Conservation (phyloP, 2,888 invertebrate species). For the Clitarchus hookeri region DNA sequence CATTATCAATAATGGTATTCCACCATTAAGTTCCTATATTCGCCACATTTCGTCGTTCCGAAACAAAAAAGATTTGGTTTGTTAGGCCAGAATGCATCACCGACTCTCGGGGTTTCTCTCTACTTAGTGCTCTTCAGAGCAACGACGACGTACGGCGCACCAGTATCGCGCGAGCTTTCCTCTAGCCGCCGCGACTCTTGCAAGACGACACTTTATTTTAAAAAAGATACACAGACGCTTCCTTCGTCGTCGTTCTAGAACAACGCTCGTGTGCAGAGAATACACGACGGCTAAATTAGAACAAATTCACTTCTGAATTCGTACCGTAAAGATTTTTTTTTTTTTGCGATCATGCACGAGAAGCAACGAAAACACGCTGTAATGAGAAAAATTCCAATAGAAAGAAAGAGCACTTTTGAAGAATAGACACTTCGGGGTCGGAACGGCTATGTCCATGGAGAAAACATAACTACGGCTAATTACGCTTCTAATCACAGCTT, state of each 20-base stretch:
- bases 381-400: slow-evolving; percentile 3
- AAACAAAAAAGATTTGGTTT: slow-evolving; percentile 37
- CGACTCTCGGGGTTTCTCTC: slow-evolving; percentile 17
- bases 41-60: slow-evolving; percentile 38
- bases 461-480: slow-evolving; percentile 14
- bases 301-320: neutral
- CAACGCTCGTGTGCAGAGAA: neutral
- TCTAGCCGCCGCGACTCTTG: neutral
- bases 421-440: neutral
- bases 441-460: neutral
- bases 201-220: neutral
- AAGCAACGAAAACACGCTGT: neutral
- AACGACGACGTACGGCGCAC: neutral
- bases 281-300: neutral
- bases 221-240: no score
- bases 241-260: neutral
- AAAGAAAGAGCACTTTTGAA: slow-evolving; percentile 14
- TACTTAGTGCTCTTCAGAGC: slow-evolving; percentile 23
- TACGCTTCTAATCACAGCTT: slow-evolving; percentile 14
- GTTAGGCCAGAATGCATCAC: slow-evolving; percentile 37
- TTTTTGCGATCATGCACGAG: neutral
- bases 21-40: slow-evolving; percentile 44
- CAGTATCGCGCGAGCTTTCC: no score
- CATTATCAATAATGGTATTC: slow-evolving; percentile 50
- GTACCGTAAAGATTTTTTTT: neutral